Evolutionary conservation across 1,140 invertebrate species (phyloP).

Genomic region (Eubasilissa regina): DNA sequence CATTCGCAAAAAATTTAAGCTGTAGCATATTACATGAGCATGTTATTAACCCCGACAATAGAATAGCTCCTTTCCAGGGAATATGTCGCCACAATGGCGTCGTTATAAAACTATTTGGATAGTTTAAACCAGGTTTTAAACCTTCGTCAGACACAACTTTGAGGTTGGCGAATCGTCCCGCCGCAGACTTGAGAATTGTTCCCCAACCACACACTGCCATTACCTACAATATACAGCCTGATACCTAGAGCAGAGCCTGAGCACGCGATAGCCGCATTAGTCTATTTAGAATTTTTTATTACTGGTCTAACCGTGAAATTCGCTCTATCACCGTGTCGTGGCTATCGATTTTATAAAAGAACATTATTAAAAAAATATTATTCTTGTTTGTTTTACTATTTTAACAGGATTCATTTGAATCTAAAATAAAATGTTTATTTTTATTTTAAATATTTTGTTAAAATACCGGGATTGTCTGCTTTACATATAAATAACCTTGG

Average conservation of each 20-base stretch:
- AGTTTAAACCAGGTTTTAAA: slow-evolving; percentile 10
- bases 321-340: slow-evolving; percentile 11
- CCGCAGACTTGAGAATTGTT: slow-evolving; percentile 37
- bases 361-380: too few relatives aligned
- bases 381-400: too few relatives aligned
- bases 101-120: slow-evolving; percentile 40
- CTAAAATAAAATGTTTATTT: too few relatives aligned
- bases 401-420: too few relatives aligned
- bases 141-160: slow-evolving; percentile 27
- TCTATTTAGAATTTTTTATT: slow-evolving; percentile 17
- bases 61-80: too few relatives aligned
- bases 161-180: slow-evolving; percentile 17
- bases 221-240: slow-evolving; percentile 1
- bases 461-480: too few relatives aligned
- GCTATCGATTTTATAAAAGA: neutral
- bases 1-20: too few relatives aligned
- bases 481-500: too few relatives aligned
- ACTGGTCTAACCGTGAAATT: slow-evolving; percentile 1
- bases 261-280: slow-evolving; percentile 28
- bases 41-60: too few relatives aligned
- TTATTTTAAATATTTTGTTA: too few relatives aligned
- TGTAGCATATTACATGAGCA: too few relatives aligned
- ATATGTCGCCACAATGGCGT: slow-evolving; percentile 21
- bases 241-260: neutral
- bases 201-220: slow-evolving; percentile 18